These are phyloP conservation scores for Bambusicola thoracicus DNA, from an alignment of 2,113 vertebrate species.

Conservation along the genomic window DNA sequence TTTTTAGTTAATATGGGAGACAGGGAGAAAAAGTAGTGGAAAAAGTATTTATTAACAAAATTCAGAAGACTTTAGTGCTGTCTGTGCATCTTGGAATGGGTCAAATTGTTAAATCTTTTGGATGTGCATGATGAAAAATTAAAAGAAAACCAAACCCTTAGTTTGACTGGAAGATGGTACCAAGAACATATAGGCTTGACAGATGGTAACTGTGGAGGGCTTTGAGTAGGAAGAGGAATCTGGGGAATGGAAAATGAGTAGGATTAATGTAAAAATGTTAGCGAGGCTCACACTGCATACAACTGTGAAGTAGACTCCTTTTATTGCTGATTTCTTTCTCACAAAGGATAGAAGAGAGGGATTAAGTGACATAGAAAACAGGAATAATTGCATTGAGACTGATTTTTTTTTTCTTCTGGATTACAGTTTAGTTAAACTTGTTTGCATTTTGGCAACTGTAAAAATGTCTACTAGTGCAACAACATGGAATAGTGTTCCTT, in stretches of 20 bases:
- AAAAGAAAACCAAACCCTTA: background rate
- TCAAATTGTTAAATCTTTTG: background rate
- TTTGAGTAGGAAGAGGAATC: background rate
- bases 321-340: background rate
- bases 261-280: background rate
- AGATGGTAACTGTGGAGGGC: background rate
- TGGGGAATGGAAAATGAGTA: fast-evolving
- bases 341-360: background rate
- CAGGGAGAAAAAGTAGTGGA: background rate
- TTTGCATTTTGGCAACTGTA: background rate
- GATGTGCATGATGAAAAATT: background rate
- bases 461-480: background rate
- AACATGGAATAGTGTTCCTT: background rate
- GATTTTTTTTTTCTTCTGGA: background rate
- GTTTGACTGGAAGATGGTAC: background rate
- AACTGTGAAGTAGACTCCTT: background rate
- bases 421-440: background rate
- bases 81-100: background rate
- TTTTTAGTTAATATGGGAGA: background rate
- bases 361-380: background rate
- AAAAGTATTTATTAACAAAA: background rate
- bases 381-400: background rate
- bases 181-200: background rate
- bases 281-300: background rate
- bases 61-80: background rate